A percentile compares a stretch with the other conserved stretches of the same genome.
Conservation (phyloP, 1,140 invertebrate genomes). For the Brevipalpus yothersi region DNA sequence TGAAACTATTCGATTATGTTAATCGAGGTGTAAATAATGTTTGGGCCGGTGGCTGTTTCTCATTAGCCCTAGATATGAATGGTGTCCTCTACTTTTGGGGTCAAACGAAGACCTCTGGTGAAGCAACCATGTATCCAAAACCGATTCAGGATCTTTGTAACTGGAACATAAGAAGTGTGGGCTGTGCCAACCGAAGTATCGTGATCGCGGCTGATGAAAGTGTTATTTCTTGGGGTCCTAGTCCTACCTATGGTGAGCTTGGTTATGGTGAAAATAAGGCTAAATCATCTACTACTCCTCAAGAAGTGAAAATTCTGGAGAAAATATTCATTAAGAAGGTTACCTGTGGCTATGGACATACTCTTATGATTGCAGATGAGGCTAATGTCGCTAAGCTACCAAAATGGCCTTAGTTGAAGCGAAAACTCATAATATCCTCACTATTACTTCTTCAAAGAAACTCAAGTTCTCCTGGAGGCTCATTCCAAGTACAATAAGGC, state of each 20-base stretch:
- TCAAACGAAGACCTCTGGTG: constrained; percentile 66
- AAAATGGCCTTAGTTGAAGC: constrained; percentile 16
- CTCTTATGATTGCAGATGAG: constrained; percentile 41
- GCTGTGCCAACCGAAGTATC: constrained; percentile 35
- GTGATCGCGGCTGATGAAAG: constrained; percentile 68
- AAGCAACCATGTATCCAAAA: constrained; percentile 90
- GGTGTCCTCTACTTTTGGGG: constrained; percentile 61
- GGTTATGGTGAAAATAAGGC: constrained; percentile 33
- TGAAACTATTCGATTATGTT: constrained; percentile 53
- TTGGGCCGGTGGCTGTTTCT: constrained; percentile 60
- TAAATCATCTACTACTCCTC: constrained; percentile 61
- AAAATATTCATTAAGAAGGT: constrained; percentile 52
- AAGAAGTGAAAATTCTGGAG: constrained; percentile 58
- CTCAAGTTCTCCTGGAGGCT: too few species aligned
- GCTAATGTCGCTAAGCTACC: constrained; percentile 38
- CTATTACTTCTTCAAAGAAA: too few species aligned
- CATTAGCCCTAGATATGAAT: constrained; percentile 50
- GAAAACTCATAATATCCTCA: too few species aligned
- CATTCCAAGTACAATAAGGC: too few species aligned
- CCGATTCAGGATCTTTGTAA: constrained; percentile 69
- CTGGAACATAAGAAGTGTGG: constrained; percentile 62
- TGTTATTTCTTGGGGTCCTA: constrained; percentile 67
- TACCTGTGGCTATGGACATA: constrained; percentile 57
- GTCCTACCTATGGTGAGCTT: constrained; percentile 71
- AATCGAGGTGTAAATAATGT: constrained; percentile 50